Percentiles rank a stretch among this genome's conserved stretches.
phyloP scores from a whole-genome alignment of 1,140 invertebrate genomes.

The Tetramorium parvispinum region DNA sequence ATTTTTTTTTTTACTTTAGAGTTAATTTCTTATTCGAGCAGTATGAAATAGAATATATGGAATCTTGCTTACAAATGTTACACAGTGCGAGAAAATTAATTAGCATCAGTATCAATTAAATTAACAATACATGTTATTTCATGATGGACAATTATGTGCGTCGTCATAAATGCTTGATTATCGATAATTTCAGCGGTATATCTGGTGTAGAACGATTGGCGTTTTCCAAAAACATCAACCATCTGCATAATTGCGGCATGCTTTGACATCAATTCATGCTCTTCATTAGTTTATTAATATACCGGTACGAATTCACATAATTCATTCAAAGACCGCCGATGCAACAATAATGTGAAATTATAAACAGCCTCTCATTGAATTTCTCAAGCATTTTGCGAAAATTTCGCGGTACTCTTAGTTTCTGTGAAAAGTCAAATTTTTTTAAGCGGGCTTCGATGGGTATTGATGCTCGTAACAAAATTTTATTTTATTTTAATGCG shows the following conservation, averaged over 20 bases:
- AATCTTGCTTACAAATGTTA: background rate
- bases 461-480: background rate
- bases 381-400: background rate
- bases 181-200: slow-evolving; percentile 19
- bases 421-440: background rate
- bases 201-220: background rate
- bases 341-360: slow-evolving; percentile 39
- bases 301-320: slow-evolving; percentile 27
- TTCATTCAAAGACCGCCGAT: slow-evolving; percentile 40
- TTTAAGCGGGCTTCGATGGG: background rate
- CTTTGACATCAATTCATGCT: slow-evolving; percentile 9
- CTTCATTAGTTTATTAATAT: slow-evolving; percentile 61
- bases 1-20: background rate
- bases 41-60: background rate
- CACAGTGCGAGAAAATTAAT: slow-evolving; percentile 17
- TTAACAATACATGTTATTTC: background rate
- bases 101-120: slow-evolving; percentile 7
- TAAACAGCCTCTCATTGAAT: background rate
- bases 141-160: background rate
- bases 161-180: background rate
- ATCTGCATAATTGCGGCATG: background rate
- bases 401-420: background rate
- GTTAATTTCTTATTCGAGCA: background rate
- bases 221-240: slow-evolving; percentile 14
- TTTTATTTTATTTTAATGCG: slow-evolving; percentile 15